These are phyloP conservation scores for Jaculus jaculus DNA, from an alignment of 2,113 vertebrate species.

Conservation along the genomic window DNA sequence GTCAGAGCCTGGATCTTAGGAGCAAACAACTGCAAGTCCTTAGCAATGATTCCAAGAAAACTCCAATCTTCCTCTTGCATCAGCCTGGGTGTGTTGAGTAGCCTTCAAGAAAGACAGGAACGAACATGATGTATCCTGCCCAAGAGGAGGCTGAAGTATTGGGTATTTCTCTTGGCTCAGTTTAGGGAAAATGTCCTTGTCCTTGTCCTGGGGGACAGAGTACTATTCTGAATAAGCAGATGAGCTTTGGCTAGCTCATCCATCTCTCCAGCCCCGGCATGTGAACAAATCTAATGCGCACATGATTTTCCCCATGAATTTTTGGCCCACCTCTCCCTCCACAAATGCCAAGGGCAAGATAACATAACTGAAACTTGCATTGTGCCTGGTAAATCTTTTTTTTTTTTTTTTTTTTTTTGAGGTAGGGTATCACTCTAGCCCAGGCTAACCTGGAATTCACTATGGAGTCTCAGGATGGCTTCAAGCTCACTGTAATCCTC, in stretches of 20 bases:
- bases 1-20: background rate
- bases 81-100: background rate
- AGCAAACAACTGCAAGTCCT: background rate
- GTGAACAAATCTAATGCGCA: background rate
- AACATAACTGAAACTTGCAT: background rate
- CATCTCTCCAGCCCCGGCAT: background rate
- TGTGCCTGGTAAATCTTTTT: no score
- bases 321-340: background rate
- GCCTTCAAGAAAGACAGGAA: conserved; percentile 19
- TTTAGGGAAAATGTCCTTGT: conserved; percentile 26
- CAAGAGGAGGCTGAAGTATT: conserved; percentile 1
- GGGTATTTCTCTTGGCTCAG: conserved; percentile 51
- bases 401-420: no score
- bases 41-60: background rate
- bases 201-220: conserved; percentile 39
- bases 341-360: background rate
- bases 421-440: no score
- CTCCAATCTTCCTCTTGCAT: background rate
- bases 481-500: no score
- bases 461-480: no score
- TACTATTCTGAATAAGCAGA: conserved; percentile 4
- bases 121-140: background rate
- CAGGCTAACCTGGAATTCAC: no score
- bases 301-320: background rate
- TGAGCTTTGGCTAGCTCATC: background rate